Evolutionary conservation across 2,888 invertebrate species (phyloP), one percentile per base, ranked within the genome.

Genomic region (Agapostemon virescens): DNA sequence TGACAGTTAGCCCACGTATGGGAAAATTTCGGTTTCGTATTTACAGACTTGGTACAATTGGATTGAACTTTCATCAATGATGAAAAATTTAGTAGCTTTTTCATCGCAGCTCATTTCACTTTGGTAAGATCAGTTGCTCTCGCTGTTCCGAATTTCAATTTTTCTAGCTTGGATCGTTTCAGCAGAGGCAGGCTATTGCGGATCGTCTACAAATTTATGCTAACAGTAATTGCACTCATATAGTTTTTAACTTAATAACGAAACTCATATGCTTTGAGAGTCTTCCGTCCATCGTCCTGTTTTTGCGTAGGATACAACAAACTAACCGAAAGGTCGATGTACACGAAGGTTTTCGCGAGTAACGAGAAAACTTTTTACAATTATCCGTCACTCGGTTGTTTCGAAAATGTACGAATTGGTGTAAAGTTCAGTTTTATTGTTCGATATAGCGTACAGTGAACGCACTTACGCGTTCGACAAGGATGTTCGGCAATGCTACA

Each of bases 231-330:
- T 75, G 76, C 84, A 77, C 83, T 84, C 83, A 82, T 79, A 77
- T 72, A 83, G 81, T 86, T 86, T 79, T 77, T 79, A 83, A 86
- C 82, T 86, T 84, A 87, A 87, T 84, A 87, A 84, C 74, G 77
- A 79, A 86, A 77, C 87, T 87, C 45, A 78, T 87, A 82, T 87
- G 83, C 81, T 87, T 68, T 64, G 58, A n/a, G 42, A 63, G 72
- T 63, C 73, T 63, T 58, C 20, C 73, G 38, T 23, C n/a, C 26
- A 20, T 36, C 20, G 38, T 1, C 13, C 52, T n/a, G 15, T 45
- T 13, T 13, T 11, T n/a, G 13, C 64, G 30, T 55, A 33, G 74
- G 66, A 73, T 69, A 77, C 61, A 76, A 67, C 64, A 64, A 85
- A 86, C 84, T 78, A 84, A 82, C 82, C 71, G 69, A 72, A 69